Percentiles rank a stretch among this genome's conserved stretches.
Conservation (phyloP, 2,888 invertebrate genomes). For the Acrobasis consociella region DNA sequence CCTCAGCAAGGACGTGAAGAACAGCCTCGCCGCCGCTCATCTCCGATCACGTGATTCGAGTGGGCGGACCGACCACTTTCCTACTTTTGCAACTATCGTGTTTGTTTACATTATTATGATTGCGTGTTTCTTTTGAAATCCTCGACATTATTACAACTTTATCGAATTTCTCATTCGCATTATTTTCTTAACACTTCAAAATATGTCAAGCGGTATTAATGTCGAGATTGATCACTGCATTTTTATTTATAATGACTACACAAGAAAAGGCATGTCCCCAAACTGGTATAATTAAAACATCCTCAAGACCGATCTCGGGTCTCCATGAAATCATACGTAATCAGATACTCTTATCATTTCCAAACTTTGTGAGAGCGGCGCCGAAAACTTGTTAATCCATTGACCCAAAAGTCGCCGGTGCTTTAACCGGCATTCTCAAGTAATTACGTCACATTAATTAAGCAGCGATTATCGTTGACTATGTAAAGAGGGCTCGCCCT, state of each 20-base stretch:
- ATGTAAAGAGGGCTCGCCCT: slow-evolving; percentile 25
- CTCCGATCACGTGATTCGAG: slow-evolving; percentile 8
- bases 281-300: slow-evolving; percentile 18
- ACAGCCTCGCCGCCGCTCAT: slow-evolving; percentile 36
- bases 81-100: slow-evolving; percentile 14
- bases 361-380: slow-evolving; percentile 17
- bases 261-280: neutral
- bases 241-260: neutral
- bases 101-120: slow-evolving; percentile 12
- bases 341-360: slow-evolving; percentile 24
- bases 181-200: neutral
- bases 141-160: slow-evolving; percentile 1
- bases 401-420: slow-evolving; percentile 37
- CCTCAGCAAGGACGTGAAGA: slow-evolving; percentile 33
- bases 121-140: slow-evolving; percentile 11
- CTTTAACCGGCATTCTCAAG: slow-evolving; percentile 19
- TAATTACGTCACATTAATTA: slow-evolving; percentile 31
- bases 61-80: slow-evolving; percentile 15
- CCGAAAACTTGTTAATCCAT: slow-evolving; percentile 36
- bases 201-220: neutral
- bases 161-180: neutral
- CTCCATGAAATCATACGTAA: slow-evolving; percentile 7
- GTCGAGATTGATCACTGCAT: neutral
- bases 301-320: neutral
- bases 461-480: slow-evolving; percentile 22